Percentiles rank a stretch among this genome's conserved stretches.
Evolutionary conservation across 2,113 vertebrate species (phyloP).

Genomic region (Alosa alosa): DNA sequence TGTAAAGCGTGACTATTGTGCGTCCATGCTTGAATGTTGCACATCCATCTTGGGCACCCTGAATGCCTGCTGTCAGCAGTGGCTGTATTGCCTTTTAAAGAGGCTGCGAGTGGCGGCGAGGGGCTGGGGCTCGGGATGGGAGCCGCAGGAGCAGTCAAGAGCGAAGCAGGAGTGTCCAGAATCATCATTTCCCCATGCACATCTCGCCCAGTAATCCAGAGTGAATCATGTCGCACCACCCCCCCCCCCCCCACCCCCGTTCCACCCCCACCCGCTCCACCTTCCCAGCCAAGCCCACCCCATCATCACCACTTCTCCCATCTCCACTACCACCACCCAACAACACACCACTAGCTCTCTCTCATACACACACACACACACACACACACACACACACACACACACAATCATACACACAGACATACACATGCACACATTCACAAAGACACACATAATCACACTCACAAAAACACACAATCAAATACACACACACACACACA

Average conservation of each 20-base stretch:
- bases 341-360: conserved; percentile 34
- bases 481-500: conserved; percentile 5
- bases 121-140: background rate
- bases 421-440: background rate
- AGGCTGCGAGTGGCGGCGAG: background rate
- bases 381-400: too few relatives aligned
- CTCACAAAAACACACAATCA: background rate
- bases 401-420: background rate
- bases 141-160: background rate
- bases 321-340: background rate
- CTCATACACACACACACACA: too few relatives aligned
- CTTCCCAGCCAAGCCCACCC: background rate
- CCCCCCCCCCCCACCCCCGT: conserved; percentile 12
- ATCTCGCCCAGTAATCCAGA: conserved; percentile 45
- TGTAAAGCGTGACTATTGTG: conserved; percentile 1
- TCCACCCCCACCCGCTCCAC: background rate
- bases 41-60: conserved; percentile 7
- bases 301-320: background rate
- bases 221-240: conserved; percentile 48
- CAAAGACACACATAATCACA: background rate
- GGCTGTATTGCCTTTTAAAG: conserved; percentile 5
- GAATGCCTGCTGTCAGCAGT: background rate
- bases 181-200: conserved; percentile 43
- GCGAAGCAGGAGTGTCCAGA: conserved; percentile 28
- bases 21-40: background rate